phyloP scores from a whole-genome alignment of 2,113 vertebrate genomes.

The Cyprinodon brontotheroides region DNA sequence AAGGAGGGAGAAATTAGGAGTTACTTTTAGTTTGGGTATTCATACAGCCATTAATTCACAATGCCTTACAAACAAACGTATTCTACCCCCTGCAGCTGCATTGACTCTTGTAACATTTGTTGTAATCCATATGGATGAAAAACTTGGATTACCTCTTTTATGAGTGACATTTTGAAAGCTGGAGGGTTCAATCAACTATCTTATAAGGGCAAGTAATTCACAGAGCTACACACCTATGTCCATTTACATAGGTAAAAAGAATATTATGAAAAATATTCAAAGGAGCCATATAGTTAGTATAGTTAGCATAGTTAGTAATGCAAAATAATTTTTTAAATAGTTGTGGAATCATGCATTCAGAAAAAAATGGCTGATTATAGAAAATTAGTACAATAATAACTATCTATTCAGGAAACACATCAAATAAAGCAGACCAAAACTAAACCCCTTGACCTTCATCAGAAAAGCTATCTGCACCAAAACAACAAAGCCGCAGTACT shows the following conservation, averaged over 20 bases:
- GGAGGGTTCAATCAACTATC: no score
- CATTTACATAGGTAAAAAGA: no score
- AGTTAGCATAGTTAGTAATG: no score
- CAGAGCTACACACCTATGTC: no score
- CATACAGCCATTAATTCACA: constrained; percentile 5
- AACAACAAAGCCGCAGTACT: no score
- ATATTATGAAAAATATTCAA: no score
- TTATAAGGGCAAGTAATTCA: no score
- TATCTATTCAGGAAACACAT: not conserved
- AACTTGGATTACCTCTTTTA: not conserved
- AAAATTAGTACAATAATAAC: not conserved
- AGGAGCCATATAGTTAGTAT: not conserved
- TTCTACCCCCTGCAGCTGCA: not conserved
- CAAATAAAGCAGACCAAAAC: not conserved
- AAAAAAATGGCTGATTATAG: not conserved
- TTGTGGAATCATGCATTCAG: not conserved
- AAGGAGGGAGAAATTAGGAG: constrained; percentile 1
- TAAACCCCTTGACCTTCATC: not conserved
- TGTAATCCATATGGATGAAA: not conserved
- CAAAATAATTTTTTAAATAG: not conserved
- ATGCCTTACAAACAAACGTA: not conserved
- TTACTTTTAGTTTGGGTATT: constrained; percentile 22
- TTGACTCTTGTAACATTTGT: no score
- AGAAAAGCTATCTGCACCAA: not conserved
- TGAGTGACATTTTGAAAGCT: not conserved